These are phyloP conservation scores for Megaceryle alcyon DNA, from an alignment of 2,797 vertebrate genomes.

Conservation along the genomic window DNA sequence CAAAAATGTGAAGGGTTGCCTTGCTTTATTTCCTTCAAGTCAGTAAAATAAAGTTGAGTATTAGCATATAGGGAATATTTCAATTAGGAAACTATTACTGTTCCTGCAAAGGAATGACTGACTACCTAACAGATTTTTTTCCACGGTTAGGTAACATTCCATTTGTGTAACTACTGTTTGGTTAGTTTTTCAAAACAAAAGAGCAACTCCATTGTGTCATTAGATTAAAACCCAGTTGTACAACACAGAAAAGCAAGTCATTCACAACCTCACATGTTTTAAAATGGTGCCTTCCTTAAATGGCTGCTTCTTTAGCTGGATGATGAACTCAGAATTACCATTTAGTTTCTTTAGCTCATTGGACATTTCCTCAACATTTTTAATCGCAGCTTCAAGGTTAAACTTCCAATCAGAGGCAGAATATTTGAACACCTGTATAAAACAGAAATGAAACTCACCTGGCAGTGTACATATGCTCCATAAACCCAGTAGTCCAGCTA, in stretches of 20 bases:
- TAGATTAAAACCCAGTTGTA: background rate
- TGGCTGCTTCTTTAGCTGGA: background rate
- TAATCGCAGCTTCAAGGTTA: slow-evolving; percentile 67
- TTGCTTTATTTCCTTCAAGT: background rate
- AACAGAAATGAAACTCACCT: slow-evolving; percentile 16
- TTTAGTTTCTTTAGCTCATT: slow-evolving; percentile 76
- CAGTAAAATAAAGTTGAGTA: background rate
- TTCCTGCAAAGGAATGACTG: background rate
- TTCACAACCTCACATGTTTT: background rate
- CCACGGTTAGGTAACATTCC: background rate
- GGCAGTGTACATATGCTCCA: background rate
- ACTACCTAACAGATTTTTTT: background rate
- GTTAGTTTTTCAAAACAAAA: background rate
- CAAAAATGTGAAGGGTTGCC: background rate
- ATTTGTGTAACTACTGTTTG: background rate
- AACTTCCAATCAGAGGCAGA: slow-evolving; percentile 23
- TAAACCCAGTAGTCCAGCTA: background rate
- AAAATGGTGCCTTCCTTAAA: background rate
- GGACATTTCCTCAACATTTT: slow-evolving; percentile 63
- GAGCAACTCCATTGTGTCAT: background rate
- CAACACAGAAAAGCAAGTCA: background rate
- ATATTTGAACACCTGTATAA: slow-evolving; percentile 44
- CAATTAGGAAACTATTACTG: background rate
- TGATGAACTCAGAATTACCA: slow-evolving; percentile 57
- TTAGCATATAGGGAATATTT: background rate